Evolutionary conservation across 2,888 invertebrate genomes (phyloP).

Genomic region (Cheilosia vernalis): DNA sequence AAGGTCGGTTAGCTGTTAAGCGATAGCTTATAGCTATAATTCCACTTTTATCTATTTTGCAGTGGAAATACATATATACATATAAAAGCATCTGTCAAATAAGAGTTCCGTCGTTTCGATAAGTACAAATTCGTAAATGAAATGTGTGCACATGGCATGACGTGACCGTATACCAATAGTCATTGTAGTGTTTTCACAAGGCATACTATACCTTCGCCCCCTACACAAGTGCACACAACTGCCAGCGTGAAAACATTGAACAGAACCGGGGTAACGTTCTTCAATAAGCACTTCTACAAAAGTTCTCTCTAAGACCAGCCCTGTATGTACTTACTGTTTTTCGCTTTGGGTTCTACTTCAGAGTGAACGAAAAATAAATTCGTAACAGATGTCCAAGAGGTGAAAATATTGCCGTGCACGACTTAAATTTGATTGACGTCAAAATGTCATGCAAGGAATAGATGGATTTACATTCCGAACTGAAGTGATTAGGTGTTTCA

Average conservation of each 20-base stretch:
- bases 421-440: slow-evolving; percentile 70
- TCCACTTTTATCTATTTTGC: not conserved
- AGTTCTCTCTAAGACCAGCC: slow-evolving; percentile 58
- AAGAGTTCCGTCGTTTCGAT: slow-evolving; percentile 16
- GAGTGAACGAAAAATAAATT: slow-evolving; percentile 42
- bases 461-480: slow-evolving; percentile 13
- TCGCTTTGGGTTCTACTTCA: slow-evolving; percentile 40
- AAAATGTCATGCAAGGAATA: slow-evolving; percentile 65
- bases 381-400: slow-evolving; percentile 71
- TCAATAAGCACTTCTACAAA: slow-evolving; percentile 51
- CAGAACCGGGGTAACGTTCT: slow-evolving; percentile 37
- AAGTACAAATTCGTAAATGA: slow-evolving; percentile 57
- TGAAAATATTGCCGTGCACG: slow-evolving; percentile 49
- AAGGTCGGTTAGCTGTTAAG: no score
- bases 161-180: slow-evolving; percentile 56
- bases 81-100: slow-evolving; percentile 51
- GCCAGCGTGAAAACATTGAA: slow-evolving; percentile 37
- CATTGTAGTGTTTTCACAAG: slow-evolving; percentile 58
- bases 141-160: slow-evolving; percentile 71
- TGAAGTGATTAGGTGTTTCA: slow-evolving; percentile 40
- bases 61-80: not conserved
- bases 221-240: slow-evolving; percentile 50
- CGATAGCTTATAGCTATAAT: no score
- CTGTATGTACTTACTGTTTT: slow-evolving; percentile 26
- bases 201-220: slow-evolving; percentile 54